Evolutionary conservation across 2,888 invertebrate genomes (phyloP).

Genomic region (Pyrrhosoma nymphula): DNA sequence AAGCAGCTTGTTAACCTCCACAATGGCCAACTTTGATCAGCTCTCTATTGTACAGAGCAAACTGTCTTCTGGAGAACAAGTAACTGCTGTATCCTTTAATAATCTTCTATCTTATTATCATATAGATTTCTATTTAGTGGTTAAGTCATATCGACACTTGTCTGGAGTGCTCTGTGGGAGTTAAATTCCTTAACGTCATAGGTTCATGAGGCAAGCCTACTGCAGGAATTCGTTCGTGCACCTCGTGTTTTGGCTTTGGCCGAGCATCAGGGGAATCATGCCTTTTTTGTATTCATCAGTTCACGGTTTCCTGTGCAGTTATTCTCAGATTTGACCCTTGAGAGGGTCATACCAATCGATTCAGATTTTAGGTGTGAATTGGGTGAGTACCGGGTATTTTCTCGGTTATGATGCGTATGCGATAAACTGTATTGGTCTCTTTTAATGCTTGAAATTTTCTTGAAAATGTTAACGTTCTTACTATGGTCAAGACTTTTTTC

Average conservation of each 20-base stretch:
- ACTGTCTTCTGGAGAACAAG: conserved; percentile 81
- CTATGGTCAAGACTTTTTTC: too few species aligned
- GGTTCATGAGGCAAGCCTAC: conserved; percentile 77
- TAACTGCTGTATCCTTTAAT: conserved; percentile 81
- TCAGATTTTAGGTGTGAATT: conserved; percentile 88
- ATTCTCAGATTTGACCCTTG: conserved; percentile 88
- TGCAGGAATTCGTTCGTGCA: conserved; percentile 80
- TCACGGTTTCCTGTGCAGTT: conserved; percentile 85
- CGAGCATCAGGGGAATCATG: conserved; percentile 80
- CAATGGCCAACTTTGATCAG: conserved; percentile 72
- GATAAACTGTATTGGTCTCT: too few species aligned
- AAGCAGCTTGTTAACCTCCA: neutral
- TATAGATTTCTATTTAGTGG: neutral
- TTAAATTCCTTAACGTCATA: conserved; percentile 47
- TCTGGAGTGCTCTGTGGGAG: neutral
- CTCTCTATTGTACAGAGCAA: conserved; percentile 80
- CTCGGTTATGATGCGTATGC: too few species aligned
- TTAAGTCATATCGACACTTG: neutral
- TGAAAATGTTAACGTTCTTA: neutral
- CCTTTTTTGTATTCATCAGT: conserved; percentile 81
- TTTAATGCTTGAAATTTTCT: neutral
- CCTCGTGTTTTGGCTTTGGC: conserved; percentile 82
- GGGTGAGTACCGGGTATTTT: conserved; percentile 78
- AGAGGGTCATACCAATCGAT: conserved; percentile 90
- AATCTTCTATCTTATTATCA: neutral